Evolutionary conservation across 2,113 vertebrate genomes (phyloP).

Genomic region (Apodemus sylvaticus): DNA sequence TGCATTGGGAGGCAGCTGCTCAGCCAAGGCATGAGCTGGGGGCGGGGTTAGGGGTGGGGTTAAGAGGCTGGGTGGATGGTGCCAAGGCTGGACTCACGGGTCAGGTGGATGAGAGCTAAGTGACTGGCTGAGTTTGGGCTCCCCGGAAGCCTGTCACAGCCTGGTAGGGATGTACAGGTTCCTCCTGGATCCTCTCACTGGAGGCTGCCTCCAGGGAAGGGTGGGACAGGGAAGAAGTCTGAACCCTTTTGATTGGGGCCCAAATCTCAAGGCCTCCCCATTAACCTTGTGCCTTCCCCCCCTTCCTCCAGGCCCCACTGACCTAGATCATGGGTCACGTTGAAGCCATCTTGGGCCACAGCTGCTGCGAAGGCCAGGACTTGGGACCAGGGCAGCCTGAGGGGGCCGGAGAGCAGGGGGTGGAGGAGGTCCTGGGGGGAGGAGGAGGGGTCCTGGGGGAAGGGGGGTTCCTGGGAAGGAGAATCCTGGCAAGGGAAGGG

Average conservation of each 20-base stretch:
- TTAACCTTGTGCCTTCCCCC: conserved; percentile 28
- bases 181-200: not conserved
- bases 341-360: conserved; percentile 95
- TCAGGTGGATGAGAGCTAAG: not conserved
- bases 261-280: conserved; percentile 25
- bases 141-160: not conserved
- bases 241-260: conserved; percentile 18
- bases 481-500: conserved; percentile 75
- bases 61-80: not conserved
- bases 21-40: conserved; percentile 91
- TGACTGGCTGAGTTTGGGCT: not conserved
- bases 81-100: too few species aligned
- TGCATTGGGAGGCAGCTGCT: conserved; percentile 88
- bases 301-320: conserved; percentile 75
- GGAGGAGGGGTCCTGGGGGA: conserved; percentile 72
- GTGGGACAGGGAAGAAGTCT: not conserved
- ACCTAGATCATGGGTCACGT: conserved; percentile 96
- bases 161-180: not conserved
- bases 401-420: conserved; percentile 75
- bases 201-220: not conserved
- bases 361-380: conserved; percentile 90
- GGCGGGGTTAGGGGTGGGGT: conserved; percentile 8
- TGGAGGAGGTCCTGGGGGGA: conserved; percentile 74
- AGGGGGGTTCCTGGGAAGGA: conserved; percentile 72
- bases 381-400: conserved; percentile 93